phyloP scores from a whole-genome alignment of 1,140 invertebrate genomes.

The Atta cephalotes region DNA sequence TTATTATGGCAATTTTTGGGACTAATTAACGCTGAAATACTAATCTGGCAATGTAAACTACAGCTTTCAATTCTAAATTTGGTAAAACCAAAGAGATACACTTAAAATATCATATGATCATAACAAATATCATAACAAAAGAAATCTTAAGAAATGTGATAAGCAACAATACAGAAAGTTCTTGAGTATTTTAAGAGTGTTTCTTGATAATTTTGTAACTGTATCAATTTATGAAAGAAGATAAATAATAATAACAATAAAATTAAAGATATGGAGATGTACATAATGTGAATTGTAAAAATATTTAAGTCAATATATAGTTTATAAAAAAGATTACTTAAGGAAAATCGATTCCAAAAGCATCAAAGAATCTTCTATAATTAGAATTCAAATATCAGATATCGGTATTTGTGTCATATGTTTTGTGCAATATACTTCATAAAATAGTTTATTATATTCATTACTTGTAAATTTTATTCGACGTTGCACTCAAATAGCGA shows the following conservation, averaged over 20 bases:
- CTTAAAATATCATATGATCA: background rate
- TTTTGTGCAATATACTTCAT: background rate
- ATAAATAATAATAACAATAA: background rate
- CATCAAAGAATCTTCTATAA: background rate
- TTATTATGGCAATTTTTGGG: constrained; percentile 1
- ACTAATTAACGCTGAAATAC: constrained; percentile 24
- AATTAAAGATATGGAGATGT: background rate
- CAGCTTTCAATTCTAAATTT: background rate
- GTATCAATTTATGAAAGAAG: background rate
- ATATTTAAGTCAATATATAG: background rate
- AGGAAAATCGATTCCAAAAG: background rate
- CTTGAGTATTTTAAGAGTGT: background rate
- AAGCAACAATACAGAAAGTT: background rate
- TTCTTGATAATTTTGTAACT: background rate
- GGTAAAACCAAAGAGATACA: background rate
- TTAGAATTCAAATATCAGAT: background rate
- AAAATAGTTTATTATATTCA: background rate
- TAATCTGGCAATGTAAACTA: background rate
- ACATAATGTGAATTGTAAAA: background rate
- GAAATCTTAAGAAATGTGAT: background rate
- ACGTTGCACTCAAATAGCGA: background rate
- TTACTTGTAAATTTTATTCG: background rate
- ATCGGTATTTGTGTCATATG: background rate
- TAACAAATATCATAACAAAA: background rate
- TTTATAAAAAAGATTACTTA: background rate